Conservation (phyloP, 2,797 vertebrate genomes). For the Distichodus sexfasciatus region DNA sequence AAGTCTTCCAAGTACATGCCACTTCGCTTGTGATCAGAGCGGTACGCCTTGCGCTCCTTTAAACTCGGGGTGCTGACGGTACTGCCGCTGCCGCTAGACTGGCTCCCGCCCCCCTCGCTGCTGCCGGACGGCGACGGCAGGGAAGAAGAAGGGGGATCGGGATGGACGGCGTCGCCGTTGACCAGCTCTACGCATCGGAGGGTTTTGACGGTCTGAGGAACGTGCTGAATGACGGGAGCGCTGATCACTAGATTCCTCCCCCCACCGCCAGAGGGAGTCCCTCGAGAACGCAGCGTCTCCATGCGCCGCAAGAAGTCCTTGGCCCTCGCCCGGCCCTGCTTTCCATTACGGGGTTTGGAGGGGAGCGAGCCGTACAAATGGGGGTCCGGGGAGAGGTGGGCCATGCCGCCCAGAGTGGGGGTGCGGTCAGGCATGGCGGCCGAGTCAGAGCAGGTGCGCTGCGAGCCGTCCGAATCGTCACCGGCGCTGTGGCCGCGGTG, state of each 20-base stretch:
- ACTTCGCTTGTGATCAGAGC: slow-evolving; percentile 83
- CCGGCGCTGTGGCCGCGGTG: slow-evolving; percentile 62
- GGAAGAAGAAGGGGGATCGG: slow-evolving; percentile 51
- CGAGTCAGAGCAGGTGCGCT: slow-evolving; percentile 72
- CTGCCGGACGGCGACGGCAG: slow-evolving; percentile 71
- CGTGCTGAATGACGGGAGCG: slow-evolving; percentile 81
- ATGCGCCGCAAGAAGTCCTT: slow-evolving; percentile 91
- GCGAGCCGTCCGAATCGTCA: slow-evolving; percentile 75
- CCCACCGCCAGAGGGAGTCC: slow-evolving; percentile 68
- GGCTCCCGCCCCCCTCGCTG: slow-evolving; percentile 81
- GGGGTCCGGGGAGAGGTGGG: slow-evolving; percentile 69
- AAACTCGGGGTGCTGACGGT: slow-evolving; percentile 78
- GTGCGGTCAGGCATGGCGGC: slow-evolving; percentile 77
- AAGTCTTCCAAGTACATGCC: slow-evolving; percentile 96
- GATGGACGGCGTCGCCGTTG: slow-evolving; percentile 74
- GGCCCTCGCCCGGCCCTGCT: slow-evolving; percentile 74
- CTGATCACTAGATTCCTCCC: slow-evolving; percentile 82
- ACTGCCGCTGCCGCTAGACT: slow-evolving; percentile 80
- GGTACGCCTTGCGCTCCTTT: slow-evolving; percentile 80
- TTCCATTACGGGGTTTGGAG: slow-evolving; percentile 80
- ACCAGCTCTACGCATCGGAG: slow-evolving; percentile 80
- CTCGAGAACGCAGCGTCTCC: slow-evolving; percentile 83
- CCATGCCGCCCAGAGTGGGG: slow-evolving; percentile 59
- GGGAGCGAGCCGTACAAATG: slow-evolving; percentile 63
- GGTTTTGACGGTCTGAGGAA: slow-evolving; percentile 76